These are phyloP conservation scores for Trichopria drosophilae DNA, from an alignment of 2,888 invertebrate species.

Conservation along the genomic window DNA sequence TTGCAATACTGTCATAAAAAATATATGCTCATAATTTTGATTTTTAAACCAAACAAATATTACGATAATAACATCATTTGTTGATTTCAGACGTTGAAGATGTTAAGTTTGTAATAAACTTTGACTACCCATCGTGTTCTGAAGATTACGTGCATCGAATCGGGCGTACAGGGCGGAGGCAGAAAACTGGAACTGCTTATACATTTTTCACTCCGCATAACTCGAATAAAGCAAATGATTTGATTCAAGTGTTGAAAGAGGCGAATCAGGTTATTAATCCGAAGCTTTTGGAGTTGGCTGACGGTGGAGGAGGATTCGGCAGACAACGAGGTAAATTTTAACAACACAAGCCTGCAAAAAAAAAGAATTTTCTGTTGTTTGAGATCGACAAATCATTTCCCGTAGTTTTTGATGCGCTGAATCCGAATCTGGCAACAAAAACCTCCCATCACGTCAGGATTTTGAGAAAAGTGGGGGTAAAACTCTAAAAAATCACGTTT, in stretches of 20 bases:
- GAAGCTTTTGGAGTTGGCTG: constrained; percentile 63
- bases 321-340: constrained; percentile 47
- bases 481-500: too few relatives aligned
- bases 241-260: constrained; percentile 68
- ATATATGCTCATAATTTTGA: too few relatives aligned
- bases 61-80: constrained; percentile 34
- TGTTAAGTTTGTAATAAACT: constrained; percentile 75
- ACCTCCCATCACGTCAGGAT: too few relatives aligned
- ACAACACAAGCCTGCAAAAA: too few relatives aligned
- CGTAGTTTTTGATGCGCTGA: too few relatives aligned
- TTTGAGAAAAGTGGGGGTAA: too few relatives aligned
- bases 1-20: constrained; percentile 29
- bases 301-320: constrained; percentile 49
- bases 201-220: constrained; percentile 73
- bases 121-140: constrained; percentile 71
- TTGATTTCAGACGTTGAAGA: constrained; percentile 70
- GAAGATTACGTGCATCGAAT: constrained; percentile 77
- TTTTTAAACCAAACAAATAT: constrained; percentile 21
- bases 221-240: constrained; percentile 67
- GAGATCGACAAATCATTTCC: too few relatives aligned
- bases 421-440: too few relatives aligned
- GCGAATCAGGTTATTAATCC: constrained; percentile 71
- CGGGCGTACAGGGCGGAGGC: constrained; percentile 70
- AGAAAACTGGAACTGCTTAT: constrained; percentile 70
- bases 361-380: too few relatives aligned